Conservation (phyloP, 2,888 invertebrate genomes). For the Orthosia gothica region DNA sequence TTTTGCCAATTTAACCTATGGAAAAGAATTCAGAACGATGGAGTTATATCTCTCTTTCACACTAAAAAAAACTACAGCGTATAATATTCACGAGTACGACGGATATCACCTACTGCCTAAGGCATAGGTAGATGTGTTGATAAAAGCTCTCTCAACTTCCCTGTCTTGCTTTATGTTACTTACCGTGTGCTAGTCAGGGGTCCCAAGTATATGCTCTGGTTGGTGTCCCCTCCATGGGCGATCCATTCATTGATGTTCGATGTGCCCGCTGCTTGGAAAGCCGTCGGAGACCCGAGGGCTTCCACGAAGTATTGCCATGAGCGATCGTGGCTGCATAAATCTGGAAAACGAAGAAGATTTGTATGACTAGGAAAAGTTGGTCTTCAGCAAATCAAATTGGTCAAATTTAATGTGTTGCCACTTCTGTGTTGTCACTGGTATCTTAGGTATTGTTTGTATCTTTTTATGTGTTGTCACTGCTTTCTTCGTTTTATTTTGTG, state of each 20-base stretch:
- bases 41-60: too few relatives aligned
- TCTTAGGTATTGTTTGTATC: too few relatives aligned
- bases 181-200: conserved; percentile 84
- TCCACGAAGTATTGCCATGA: conserved; percentile 92
- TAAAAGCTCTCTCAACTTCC: neutral
- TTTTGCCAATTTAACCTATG: neutral
- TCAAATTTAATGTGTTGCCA: too few relatives aligned
- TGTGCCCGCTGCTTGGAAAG: conserved; percentile 87
- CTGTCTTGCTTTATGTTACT: conserved; percentile 9
- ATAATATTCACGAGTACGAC: too few relatives aligned
- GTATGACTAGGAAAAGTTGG: neutral
- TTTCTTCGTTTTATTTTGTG: too few relatives aligned
- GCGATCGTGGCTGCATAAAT: conserved; percentile 91
- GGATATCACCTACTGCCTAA: too few relatives aligned
- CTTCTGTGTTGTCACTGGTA: too few relatives aligned
- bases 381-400: too few relatives aligned
- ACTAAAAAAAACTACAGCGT: too few relatives aligned
- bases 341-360: conserved; percentile 72
- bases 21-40: too few relatives aligned
- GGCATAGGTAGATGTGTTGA: neutral
- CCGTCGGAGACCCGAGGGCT: conserved; percentile 83
- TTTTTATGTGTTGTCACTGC: too few relatives aligned
- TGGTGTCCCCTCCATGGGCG: conserved; percentile 63
- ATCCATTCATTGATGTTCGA: conserved; percentile 88
- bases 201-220: conserved; percentile 79